These are phyloP conservation scores for Trematomus bernacchii DNA, from an alignment of 2,797 vertebrate species.

Conservation along the genomic window DNA sequence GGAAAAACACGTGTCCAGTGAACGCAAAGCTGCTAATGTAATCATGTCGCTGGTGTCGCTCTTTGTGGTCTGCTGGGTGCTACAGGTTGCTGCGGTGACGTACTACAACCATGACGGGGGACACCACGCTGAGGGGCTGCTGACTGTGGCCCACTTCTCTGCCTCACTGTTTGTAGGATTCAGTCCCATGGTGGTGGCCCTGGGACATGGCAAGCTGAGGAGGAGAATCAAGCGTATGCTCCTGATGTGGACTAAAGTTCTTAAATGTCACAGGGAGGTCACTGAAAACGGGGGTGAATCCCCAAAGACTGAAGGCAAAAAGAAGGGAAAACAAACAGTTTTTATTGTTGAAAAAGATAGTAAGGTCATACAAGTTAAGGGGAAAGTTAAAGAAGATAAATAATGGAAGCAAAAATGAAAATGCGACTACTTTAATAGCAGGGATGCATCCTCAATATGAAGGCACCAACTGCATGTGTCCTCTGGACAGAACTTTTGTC, in stretches of 20 bases:
- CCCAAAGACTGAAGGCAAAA: conserved; percentile 13
- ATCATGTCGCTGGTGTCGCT: conserved; percentile 84
- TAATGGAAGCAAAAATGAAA: conserved; percentile 24
- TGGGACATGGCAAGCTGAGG: conserved; percentile 87
- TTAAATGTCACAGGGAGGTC: conserved; percentile 40
- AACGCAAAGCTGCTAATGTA: conserved; percentile 85
- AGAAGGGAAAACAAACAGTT: conserved; percentile 41
- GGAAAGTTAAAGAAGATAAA: conserved; percentile 40
- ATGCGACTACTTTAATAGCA: conserved; percentile 5
- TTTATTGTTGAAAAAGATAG: conserved; percentile 59
- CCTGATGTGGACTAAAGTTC: conserved; percentile 40
- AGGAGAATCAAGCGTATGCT: conserved; percentile 75
- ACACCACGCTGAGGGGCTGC: conserved; percentile 74
- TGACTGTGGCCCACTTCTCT: conserved; percentile 86
- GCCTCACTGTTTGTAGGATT: conserved; percentile 87
- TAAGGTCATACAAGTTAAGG: conserved; percentile 23
- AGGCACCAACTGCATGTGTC: not conserved
- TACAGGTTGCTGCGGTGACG: conserved; percentile 86
- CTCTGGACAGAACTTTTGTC: not conserved
- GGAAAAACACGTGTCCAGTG: conserved; percentile 77
- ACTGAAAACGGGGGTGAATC: conserved; percentile 1
- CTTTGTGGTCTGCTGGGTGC: conserved; percentile 87
- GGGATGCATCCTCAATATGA: not conserved
- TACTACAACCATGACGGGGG: conserved; percentile 87
- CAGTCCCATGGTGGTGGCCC: conserved; percentile 86